Conservation (phyloP, 2,888 invertebrate genomes). For the Hanleya hanleyi region DNA sequence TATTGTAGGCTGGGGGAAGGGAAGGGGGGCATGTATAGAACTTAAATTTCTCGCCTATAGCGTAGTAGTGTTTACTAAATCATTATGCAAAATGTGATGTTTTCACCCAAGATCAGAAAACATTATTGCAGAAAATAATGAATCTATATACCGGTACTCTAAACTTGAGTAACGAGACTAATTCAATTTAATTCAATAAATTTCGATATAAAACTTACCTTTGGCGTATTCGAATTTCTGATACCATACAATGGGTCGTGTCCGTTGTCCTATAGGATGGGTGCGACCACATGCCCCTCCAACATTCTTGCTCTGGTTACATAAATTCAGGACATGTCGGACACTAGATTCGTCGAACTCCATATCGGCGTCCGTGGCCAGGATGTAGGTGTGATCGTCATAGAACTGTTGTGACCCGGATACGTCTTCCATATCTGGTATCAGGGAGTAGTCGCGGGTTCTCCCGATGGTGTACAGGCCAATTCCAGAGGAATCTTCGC, state of each 20-base stretch:
- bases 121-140: no score
- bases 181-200: no score
- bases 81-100: no score
- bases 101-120: no score
- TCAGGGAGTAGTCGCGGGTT: not conserved
- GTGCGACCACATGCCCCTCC: slow-evolving; percentile 54
- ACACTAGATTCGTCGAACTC: slow-evolving; percentile 46
- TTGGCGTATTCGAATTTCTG: slow-evolving; percentile 58
- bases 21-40: no score
- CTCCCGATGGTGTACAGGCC: not conserved
- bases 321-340: slow-evolving; percentile 35
- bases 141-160: no score
- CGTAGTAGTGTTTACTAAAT: no score
- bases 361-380: slow-evolving; percentile 54
- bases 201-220: slow-evolving; percentile 37
- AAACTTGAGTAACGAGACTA: no score
- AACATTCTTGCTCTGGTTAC: slow-evolving; percentile 36
- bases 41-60: no score
- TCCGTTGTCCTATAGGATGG: slow-evolving; percentile 43
- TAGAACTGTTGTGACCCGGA: not conserved
- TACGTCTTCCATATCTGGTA: not conserved
- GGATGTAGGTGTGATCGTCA: slow-evolving; percentile 45
- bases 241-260: slow-evolving; percentile 52
- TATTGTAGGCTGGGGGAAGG: no score
- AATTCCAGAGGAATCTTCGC: not conserved